Conservation (phyloP, 2,113 vertebrate genomes). For the Syngnathoides biaculeatus region DNA sequence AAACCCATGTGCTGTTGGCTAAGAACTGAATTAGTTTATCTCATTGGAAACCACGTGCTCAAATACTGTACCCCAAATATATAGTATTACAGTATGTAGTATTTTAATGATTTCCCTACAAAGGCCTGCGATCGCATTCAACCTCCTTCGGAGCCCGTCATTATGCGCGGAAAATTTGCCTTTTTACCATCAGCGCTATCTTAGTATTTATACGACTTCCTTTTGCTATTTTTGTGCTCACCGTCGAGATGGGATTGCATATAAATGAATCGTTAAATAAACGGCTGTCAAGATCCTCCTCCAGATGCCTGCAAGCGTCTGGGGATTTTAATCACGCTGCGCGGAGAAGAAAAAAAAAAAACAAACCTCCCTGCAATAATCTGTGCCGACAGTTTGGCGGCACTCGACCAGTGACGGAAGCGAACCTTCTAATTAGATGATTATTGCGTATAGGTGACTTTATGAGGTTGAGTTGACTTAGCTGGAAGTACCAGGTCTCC, state of each 20-base stretch:
- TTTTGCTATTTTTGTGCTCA: neutral
- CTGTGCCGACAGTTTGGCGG: constrained; percentile 48
- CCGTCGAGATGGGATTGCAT: constrained; percentile 1
- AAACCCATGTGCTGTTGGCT: neutral
- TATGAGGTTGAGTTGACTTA: constrained; percentile 58
- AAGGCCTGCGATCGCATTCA: neutral
- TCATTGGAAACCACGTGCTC: too few species aligned
- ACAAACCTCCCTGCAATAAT: constrained; percentile 65
- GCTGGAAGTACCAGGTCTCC: constrained; percentile 23
- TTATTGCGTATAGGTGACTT: constrained; percentile 63
- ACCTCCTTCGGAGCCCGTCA: neutral
- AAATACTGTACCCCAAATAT: too few species aligned
- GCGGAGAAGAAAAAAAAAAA: too few species aligned
- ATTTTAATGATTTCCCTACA: neutral
- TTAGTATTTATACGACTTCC: constrained; percentile 16
- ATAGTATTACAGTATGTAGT: too few species aligned
- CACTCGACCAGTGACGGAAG: constrained; percentile 44
- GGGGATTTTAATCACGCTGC: constrained; percentile 27
- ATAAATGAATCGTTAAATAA: constrained; percentile 24
- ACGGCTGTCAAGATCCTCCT: constrained; percentile 16
- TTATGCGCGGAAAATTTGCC: constrained; percentile 5
- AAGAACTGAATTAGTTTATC: neutral
- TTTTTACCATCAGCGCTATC: constrained; percentile 9
- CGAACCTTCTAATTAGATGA: constrained; percentile 69
- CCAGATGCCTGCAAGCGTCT: neutral